Conservation (phyloP, 1,140 invertebrate species). For the Leptoteleia sp. region DNA sequence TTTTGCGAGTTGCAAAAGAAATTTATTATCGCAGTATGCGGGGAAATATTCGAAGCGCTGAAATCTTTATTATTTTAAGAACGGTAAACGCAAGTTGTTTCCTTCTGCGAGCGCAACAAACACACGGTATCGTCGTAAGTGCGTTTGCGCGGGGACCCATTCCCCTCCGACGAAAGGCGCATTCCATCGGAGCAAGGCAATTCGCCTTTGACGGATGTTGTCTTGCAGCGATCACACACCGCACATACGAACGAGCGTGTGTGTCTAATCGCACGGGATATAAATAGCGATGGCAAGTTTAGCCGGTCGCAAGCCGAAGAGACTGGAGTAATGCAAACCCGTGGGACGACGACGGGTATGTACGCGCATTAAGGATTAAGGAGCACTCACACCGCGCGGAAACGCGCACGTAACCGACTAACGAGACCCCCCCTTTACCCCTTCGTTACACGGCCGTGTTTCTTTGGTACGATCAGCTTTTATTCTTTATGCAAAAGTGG, state of each 20-base stretch:
- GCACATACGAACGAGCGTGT: slow-evolving; percentile 58
- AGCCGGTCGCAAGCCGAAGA: slow-evolving; percentile 57
- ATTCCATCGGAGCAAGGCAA: slow-evolving; percentile 58
- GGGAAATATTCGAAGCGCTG: too few species aligned
- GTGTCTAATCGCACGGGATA: slow-evolving; percentile 66
- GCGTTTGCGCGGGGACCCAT: slow-evolving; percentile 45
- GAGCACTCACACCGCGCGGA: slow-evolving; percentile 41
- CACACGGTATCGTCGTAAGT: slow-evolving; percentile 44
- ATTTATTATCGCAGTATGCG: too few species aligned
- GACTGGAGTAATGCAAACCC: slow-evolving; percentile 63
- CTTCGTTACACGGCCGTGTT: slow-evolving; percentile 18
- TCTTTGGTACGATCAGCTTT: slow-evolving; percentile 26
- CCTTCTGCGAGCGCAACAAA: slow-evolving; percentile 31
- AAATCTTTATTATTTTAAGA: too few species aligned
- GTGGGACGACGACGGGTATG: slow-evolving; percentile 47
- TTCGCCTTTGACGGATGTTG: slow-evolving; percentile 66
- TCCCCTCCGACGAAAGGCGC: slow-evolving; percentile 30
- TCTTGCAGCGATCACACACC: slow-evolving; percentile 56
- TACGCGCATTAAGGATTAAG: slow-evolving; percentile 44
- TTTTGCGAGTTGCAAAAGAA: too few species aligned
- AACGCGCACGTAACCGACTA: slow-evolving; percentile 33
- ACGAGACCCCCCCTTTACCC: slow-evolving; percentile 30
- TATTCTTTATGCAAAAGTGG: slow-evolving; percentile 28
- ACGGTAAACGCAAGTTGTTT: too few species aligned
- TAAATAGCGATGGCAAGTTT: slow-evolving; percentile 67